These are phyloP conservation scores for human DNA, from an alignment of 2,113 vertebrate genomes.

Conservation along the genomic window DNA sequence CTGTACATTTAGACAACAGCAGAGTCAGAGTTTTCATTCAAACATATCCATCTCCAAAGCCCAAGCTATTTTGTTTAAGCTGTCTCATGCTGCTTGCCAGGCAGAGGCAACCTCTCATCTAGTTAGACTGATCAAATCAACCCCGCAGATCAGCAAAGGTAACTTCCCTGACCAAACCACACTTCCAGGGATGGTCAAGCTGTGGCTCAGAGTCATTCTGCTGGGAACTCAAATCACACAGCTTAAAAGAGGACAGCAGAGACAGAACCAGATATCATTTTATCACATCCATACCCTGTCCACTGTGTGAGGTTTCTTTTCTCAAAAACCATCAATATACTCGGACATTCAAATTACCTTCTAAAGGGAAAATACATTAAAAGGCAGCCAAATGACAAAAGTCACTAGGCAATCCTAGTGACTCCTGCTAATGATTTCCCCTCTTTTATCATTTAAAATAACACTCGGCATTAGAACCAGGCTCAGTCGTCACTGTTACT, in stretches of 20 bases:
- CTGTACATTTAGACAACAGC: not conserved
- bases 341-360: constrained; percentile 14
- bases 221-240: not conserved
- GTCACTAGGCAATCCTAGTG: not conserved
- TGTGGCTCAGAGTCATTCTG: not conserved
- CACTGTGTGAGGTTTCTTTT: not conserved
- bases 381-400: constrained; percentile 8
- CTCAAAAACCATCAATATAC: not conserved
- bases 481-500: not conserved
- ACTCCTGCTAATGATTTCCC: not conserved
- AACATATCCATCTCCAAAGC: not conserved
- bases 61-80: not conserved
- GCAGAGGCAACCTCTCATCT: not conserved
- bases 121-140: not conserved
- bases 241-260: no score
- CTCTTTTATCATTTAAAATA: constrained; percentile 51
- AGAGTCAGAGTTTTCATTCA: not conserved
- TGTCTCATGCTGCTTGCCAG: not conserved
- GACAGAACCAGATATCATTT: not conserved
- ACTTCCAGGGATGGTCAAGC: not conserved
- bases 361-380: not conserved
- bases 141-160: not conserved
- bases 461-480: constrained; percentile 11
- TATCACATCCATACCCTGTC: not conserved
- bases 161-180: not conserved